Base-by-base conservation (phyloP, 2,888 invertebrate genomes). In the Apoda limacodes region DNA sequence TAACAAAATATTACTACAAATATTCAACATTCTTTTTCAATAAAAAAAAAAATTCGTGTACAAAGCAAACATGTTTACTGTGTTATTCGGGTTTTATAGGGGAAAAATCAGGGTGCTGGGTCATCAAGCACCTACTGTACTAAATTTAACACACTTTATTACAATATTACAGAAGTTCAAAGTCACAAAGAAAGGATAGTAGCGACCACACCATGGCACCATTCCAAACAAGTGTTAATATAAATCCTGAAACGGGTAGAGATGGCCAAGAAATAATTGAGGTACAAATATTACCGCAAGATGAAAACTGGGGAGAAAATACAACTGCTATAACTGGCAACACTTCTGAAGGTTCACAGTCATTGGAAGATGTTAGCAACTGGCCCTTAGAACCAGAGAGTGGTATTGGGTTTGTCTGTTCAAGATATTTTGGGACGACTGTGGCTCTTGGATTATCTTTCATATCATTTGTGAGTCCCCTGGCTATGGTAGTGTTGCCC, bases 291-390 rank as follows among this genome's bases (percentile, higher is more conserved):
- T 74, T 97, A 34, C 95, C 95, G 0, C 92, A 96, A 75, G 98
- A 98, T 72, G 98, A 98, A 57, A 96, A 96, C 66, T 98, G 98
- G 98, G 96, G 95, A n/a, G 98, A 98, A 67, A 97, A 95, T 54
- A 97, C 97, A 0, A 98, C 98, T 1, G 97, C 96, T 1, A 90
- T 98, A 17, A 98, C 98, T 0, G 97, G 96, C 6, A 96, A 96
- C 55, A 97, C 97, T 2, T 96, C 95, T 0, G 98, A 97, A 60
- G 94, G 95, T 50, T 97, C 95, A 3, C 92, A 93, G 48, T 96
- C 95, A 0, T 90, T 94, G 63, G 95, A 96, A 62, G 95, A 95
- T 63, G 88, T 93, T 3, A 90, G 89, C 50, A 89, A 90, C 52
- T 92, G 92, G 88, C 91, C 91, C 15, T 85, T 86, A 17, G 92